These are phyloP conservation scores for Drosophila anomelani DNA, from an alignment of 2,888 invertebrate genomes.

Conservation along the genomic window DNA sequence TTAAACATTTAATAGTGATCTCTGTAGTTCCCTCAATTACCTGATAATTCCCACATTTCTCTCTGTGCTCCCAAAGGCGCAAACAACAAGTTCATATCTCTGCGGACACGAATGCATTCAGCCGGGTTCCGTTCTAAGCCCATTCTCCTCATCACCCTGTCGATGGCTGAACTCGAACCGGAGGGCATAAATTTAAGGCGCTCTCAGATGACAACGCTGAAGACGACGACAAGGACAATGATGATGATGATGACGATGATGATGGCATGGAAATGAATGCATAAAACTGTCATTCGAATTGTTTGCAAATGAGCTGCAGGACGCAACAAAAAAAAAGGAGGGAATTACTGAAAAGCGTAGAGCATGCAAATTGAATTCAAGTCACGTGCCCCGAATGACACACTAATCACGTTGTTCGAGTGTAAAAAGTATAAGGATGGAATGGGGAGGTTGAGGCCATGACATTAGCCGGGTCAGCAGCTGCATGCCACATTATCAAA, in stretches of 20 bases:
- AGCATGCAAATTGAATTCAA: conserved; percentile 62
- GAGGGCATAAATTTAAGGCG: conserved; percentile 30
- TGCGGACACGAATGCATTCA: conserved; percentile 38
- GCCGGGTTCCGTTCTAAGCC: conserved; percentile 5
- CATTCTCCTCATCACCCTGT: conserved; percentile 13
- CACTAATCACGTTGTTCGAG: conserved; percentile 65
- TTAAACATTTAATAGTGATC: background rate
- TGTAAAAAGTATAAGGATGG: conserved; percentile 6
- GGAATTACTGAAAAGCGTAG: conserved; percentile 25
- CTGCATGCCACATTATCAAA: conserved; percentile 69
- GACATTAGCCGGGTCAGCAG: conserved; percentile 59
- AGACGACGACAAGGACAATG: conserved; percentile 2
- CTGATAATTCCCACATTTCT: background rate
- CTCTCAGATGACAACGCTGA: conserved; percentile 10
- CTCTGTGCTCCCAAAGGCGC: background rate
- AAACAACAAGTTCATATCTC: conserved; percentile 14
- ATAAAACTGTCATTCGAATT: conserved; percentile 56
- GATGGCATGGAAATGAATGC: conserved; percentile 44
- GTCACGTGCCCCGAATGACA: conserved; percentile 72
- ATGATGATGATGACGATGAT: conserved; percentile 7
- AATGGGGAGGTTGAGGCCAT: conserved; percentile 2
- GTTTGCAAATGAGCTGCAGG: conserved; percentile 65
- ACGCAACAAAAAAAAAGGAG: conserved; percentile 33
- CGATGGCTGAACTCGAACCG: conserved; percentile 36
- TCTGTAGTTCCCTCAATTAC: background rate